phyloP scores from a whole-genome alignment of 2,113 vertebrate species.

The Scomber japonicus region DNA sequence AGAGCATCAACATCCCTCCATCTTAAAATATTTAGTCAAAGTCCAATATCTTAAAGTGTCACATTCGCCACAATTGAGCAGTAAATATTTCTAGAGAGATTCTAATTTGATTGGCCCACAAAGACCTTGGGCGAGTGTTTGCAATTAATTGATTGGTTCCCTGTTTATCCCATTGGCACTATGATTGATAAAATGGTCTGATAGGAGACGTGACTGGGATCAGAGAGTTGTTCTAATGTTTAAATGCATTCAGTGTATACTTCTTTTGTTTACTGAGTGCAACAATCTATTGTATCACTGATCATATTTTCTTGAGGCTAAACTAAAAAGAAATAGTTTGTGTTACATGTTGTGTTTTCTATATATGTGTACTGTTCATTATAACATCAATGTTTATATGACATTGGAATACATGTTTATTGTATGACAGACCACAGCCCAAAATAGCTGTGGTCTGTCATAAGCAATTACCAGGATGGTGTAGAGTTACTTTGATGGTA shows the following conservation, averaged over 20 bases:
- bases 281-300: not conserved
- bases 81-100: conserved; percentile 75
- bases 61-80: conserved; percentile 56
- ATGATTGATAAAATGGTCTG: conserved; percentile 68
- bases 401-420: not conserved
- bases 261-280: conserved; percentile 24
- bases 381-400: not conserved
- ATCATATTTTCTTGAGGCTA: not conserved
- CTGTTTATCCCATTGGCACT: conserved; percentile 68
- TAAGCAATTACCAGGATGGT: not conserved
- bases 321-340: not conserved
- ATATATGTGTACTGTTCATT: not conserved
- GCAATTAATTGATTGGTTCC: conserved; percentile 82
- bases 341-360: not conserved
- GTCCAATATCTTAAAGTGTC: conserved; percentile 62
- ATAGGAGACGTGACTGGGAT: conserved; percentile 64
- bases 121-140: conserved; percentile 74
- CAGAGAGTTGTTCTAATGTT: conserved; percentile 45
- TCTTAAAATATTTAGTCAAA: conserved; percentile 54
- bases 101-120: conserved; percentile 75
- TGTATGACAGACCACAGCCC: not conserved
- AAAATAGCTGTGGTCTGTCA: not conserved
- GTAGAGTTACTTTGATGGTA: not conserved
- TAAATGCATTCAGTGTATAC: not conserved
- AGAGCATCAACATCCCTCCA: conserved; percentile 58